Base-by-base conservation (phyloP, 2,888 invertebrate species). In the Tetragonula carbonaria region DNA sequence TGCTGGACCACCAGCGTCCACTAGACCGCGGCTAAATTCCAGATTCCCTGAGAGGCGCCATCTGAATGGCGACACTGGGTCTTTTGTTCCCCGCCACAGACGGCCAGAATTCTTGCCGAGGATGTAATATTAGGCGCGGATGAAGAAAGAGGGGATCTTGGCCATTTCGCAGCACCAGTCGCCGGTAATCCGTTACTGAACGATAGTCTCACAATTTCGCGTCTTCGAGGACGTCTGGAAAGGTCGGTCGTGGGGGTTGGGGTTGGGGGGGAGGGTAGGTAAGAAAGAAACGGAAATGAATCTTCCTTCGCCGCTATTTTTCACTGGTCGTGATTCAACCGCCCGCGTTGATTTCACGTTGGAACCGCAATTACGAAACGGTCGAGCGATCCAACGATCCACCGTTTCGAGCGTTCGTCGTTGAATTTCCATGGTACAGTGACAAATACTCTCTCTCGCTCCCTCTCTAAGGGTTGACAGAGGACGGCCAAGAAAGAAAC, bases 321-420 rank as follows among this genome's bases (percentile, higher is more conserved):
- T 73, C 73, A 67, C 68, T 38, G 16, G 33, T 63, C 45, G 62
- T 55, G 68, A 77, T 78, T 79, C 57, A 51, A 33, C 45, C 11
- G 8, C 8, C 38, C 8, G 38, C 72, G 78, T 38, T 1, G 38
- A 2, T 55, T 45, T 68, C 28, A 63, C 63, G 53, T 6, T 51
- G 21, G 23, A 45, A 45, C 55, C 21, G 18, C 75, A 75, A 70
- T 80, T 79, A 84, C 68, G 79, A 83, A 2, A 81, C 88, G 45
- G 11, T 45, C 86, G 86, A 65, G 33, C 74, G 65, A 65, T 90
- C 87, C 82, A 86, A 59, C 67, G 50, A 5, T 28, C 8, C 16
- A 11, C 2, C 14, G 16, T 28, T 8, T 4, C 51, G 33, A 53
- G 21, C n/a, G 50, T n/a, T 63, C 68, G 59, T 50, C 62, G 73